Evolutionary conservation across 2,797 vertebrate genomes (phyloP).

Genomic region (Ptychadena robeensis): DNA sequence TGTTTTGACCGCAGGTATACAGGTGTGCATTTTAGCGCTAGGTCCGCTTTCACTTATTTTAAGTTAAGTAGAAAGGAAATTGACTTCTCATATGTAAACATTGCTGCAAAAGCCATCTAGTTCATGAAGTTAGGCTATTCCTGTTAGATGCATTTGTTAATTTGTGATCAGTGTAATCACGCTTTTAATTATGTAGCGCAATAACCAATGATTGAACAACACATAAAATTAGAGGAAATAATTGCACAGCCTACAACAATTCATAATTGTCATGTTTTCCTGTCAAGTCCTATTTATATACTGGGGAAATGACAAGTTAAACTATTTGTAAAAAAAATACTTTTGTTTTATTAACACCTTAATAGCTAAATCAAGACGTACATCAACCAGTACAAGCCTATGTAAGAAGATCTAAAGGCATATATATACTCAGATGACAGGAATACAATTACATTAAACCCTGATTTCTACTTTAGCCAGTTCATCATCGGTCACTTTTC

Average conservation of each 20-base stretch:
- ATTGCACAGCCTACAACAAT: slow-evolving; percentile 13
- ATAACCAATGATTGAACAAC: slow-evolving; percentile 15
- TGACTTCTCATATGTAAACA: background rate
- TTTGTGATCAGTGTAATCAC: slow-evolving; percentile 12
- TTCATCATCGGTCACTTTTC: too few relatives aligned
- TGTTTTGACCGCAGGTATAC: too few relatives aligned
- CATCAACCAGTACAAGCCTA: too few relatives aligned
- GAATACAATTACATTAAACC: too few relatives aligned
- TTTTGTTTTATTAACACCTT: too few relatives aligned
- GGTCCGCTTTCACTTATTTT: too few relatives aligned
- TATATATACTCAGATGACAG: background rate
- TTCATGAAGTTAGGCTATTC: background rate
- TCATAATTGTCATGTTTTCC: slow-evolving; percentile 1
- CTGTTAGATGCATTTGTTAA: background rate
- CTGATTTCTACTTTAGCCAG: too few relatives aligned
- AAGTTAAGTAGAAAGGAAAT: background rate
- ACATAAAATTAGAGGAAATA: background rate
- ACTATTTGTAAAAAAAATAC: background rate
- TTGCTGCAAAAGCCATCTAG: background rate
- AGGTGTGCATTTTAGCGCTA: too few relatives aligned
- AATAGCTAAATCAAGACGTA: background rate
- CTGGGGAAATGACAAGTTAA: background rate
- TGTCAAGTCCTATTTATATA: background rate
- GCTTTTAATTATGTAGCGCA: slow-evolving; percentile 3
- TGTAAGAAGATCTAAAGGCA: too few relatives aligned